Evolutionary conservation across 2,113 vertebrate species (phyloP).

Genomic region (Cyphomyrus discorhynchus): DNA sequence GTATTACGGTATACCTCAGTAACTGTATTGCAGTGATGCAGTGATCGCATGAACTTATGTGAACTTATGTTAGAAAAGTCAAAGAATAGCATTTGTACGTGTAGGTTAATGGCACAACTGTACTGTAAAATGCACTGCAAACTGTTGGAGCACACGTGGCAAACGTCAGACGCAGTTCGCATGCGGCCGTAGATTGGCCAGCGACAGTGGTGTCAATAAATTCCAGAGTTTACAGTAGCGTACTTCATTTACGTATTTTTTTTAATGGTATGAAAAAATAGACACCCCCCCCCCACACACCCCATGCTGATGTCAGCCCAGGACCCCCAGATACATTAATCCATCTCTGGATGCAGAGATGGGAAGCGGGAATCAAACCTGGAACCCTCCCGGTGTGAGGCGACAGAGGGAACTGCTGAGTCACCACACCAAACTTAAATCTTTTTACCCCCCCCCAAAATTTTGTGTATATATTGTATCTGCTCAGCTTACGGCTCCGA

Average conservation of each 20-base stretch:
- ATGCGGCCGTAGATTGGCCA: no score
- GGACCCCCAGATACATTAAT: no score
- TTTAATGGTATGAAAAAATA: no score
- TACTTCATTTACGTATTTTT: no score
- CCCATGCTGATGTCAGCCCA: no score
- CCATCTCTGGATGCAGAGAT: background rate
- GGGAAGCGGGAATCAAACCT: background rate
- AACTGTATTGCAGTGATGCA: background rate
- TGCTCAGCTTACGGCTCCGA: background rate
- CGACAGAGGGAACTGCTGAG: background rate
- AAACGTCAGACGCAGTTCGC: background rate
- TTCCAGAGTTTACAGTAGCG: no score
- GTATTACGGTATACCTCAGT: background rate
- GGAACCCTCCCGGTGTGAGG: background rate
- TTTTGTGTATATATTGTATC: background rate
- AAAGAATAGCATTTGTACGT: background rate
- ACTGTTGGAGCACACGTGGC: background rate
- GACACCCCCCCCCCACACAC: no score
- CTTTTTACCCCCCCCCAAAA: background rate
- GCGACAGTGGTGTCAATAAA: no score
- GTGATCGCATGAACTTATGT: no score
- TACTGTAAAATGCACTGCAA: background rate
- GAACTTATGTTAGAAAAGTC: background rate
- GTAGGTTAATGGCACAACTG: background rate
- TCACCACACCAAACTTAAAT: background rate